Conservation (phyloP, 2,113 vertebrate genomes). For the Nothoprocta pentlandii region DNA sequence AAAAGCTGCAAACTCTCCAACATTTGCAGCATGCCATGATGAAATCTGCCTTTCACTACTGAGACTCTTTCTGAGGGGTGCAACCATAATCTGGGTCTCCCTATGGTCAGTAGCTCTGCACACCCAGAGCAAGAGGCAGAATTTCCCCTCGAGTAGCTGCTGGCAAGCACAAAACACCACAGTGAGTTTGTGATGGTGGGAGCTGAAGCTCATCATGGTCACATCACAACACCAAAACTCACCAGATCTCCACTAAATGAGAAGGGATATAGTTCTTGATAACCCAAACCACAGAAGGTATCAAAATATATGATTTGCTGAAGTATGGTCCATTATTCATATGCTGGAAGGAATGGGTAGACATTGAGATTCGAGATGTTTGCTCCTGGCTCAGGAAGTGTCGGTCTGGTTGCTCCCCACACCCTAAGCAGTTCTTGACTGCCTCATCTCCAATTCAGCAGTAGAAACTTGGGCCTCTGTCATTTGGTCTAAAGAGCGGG, state of each 20-base stretch:
- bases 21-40: background rate
- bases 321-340: background rate
- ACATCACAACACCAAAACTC: background rate
- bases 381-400: background rate
- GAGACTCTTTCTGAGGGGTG: background rate
- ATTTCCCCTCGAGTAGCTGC: background rate
- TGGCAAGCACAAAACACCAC: background rate
- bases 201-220: background rate
- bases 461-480: background rate
- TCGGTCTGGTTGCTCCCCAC: background rate
- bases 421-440: background rate
- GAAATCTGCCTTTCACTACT: background rate
- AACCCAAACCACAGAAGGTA: background rate
- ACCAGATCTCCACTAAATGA: background rate
- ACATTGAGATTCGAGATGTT: background rate
- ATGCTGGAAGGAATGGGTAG: background rate
- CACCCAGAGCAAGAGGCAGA: background rate
- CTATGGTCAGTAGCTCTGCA: background rate
- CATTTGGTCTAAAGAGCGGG: background rate
- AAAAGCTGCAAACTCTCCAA: background rate
- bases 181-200: background rate
- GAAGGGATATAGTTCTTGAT: background rate
- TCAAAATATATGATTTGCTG: background rate
- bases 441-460: background rate
- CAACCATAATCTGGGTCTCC: background rate